phyloP scores from a whole-genome alignment of 2,888 invertebrate species.

The Keiferia lycopersicella region DNA sequence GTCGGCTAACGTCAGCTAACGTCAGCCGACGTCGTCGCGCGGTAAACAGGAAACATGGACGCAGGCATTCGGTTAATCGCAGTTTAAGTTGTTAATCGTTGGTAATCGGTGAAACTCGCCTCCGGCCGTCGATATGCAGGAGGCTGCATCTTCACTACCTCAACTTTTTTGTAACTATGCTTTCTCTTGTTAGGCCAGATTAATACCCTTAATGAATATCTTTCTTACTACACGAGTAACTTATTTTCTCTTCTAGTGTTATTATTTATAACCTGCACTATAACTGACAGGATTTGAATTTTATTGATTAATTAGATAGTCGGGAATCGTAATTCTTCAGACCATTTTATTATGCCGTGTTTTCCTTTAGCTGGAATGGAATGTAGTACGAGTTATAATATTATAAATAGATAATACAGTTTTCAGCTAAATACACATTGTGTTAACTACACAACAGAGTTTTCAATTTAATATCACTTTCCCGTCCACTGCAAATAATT shows the following conservation, averaged over 20 bases:
- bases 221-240: conserved; percentile 17
- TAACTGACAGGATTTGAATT: no score
- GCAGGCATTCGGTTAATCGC: conserved; percentile 29
- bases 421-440: no score
- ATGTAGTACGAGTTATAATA: no score
- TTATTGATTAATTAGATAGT: conserved; percentile 12
- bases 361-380: neutral
- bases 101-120: conserved; percentile 32
- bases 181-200: conserved; percentile 28
- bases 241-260: conserved; percentile 5
- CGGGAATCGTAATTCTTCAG: conserved; percentile 2
- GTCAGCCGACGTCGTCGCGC: conserved; percentile 2
- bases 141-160: conserved; percentile 16
- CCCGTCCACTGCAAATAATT: no score
- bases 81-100: conserved; percentile 28
- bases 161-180: conserved; percentile 22
- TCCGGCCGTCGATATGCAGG: conserved; percentile 27
- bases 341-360: neutral
- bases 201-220: conserved; percentile 24
- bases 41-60: conserved; percentile 29
- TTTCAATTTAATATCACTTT: no score
- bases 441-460: no score
- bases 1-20: neutral
- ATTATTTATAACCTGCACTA: conserved; percentile 2
- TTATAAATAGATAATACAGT: no score